Base-by-base conservation (phyloP, 2,113 vertebrate genomes). In the Nerophis ophidion region DNA sequence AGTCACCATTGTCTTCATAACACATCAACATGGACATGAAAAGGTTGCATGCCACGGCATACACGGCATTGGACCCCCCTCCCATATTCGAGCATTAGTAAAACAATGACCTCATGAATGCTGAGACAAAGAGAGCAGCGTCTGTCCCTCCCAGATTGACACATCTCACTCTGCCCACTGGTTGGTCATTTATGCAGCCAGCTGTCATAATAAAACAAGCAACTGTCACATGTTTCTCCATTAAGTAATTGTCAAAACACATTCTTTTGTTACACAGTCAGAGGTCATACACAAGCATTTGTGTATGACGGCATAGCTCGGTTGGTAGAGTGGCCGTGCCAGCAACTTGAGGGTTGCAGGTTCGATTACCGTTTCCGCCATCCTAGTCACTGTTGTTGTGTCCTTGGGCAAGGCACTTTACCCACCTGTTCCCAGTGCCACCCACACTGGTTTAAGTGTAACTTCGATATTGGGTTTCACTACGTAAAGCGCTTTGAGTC, bases 101-200 rank as follows among this genome's bases (percentile, higher is more conserved):
- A 40, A 42, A 74, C 66, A 78, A 63, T 48, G 54, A 42, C 50
- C 55, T 35, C 57, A 57, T 68, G 57, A 66, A 57, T 45, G 46
- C 42, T 46, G 14, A 54, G 48, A 71, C 68, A 72, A 75, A 74
- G 61, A 65, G 14, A 56, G 59, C 51, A 50, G 71, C 84, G 83
- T 86, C 82, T 84, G 81, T 75, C 76, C 63, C 51, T 7, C 48
- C 53, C 45, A 63, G 57, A 65, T 44, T 57, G 64, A 64, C 70
- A 75, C 40, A 65, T 64, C 49, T 48, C 73, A 74, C 60, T 73
- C 26, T 70, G 60, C 55, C 46, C 48, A 33, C 57, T 26, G 8
- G 49, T 48, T 47, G 60, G 38, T 69, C 26, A 63, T 71, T 58
- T 6, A 53, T 53, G 11, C 35, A 35, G 36, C 60, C 69, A 56